Evolutionary conservation across 2,113 vertebrate species (phyloP).

Genomic region (Andinoacara biseriatus): DNA sequence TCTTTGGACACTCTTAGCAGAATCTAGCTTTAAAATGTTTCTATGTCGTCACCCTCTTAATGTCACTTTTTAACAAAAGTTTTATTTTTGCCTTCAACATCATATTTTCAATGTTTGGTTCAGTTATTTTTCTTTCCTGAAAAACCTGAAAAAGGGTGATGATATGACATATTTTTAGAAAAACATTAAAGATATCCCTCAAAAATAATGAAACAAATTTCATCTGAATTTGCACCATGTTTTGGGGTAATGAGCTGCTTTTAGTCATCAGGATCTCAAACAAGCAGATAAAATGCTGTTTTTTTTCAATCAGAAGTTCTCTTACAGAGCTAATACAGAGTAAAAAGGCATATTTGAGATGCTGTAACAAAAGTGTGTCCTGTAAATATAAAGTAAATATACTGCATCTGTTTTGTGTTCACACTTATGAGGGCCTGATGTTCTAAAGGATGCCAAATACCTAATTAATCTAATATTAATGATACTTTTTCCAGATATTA

Average conservation of each 20-base stretch:
- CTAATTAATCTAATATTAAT: background rate
- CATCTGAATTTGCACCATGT: background rate
- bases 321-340: background rate
- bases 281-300: background rate
- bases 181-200: background rate
- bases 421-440: background rate
- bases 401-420: too few relatives aligned
- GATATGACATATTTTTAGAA: background rate
- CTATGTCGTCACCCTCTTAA: too few relatives aligned
- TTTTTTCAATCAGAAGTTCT: background rate
- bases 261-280: background rate
- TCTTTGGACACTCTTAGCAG: background rate
- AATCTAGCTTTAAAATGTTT: background rate
- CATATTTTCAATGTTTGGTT: too few relatives aligned
- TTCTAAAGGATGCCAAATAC: background rate
- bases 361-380: background rate
- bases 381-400: background rate
- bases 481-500: background rate
- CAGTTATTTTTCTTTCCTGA: too few relatives aligned
- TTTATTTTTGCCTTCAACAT: too few relatives aligned
- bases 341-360: background rate
- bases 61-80: too few relatives aligned
- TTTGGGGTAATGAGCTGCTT: background rate
- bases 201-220: background rate
- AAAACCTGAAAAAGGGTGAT: too few relatives aligned